Base-by-base conservation (phyloP, 2,113 vertebrate genomes). In the Conger conger region DNA sequence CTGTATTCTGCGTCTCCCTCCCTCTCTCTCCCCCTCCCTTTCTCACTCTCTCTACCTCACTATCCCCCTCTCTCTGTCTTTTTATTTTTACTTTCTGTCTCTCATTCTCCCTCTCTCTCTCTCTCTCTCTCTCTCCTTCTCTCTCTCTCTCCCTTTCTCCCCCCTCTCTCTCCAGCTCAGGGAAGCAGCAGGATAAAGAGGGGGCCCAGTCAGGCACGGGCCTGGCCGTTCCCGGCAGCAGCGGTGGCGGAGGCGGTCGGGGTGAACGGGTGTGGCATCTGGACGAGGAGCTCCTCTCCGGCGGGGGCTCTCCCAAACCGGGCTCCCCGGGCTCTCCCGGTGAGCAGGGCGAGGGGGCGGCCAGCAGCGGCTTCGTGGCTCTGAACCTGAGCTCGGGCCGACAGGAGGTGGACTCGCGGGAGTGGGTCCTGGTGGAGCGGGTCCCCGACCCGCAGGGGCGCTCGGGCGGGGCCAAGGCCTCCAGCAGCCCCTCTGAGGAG, bases 361-460 rank as follows among this genome's bases (percentile, higher is more conserved):
- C 93, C 87, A 98, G 95, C 93, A 98, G 97, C 87, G 97, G 96
- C 76, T 99, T 99, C 87, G 95, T 99, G 91, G 97, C 98, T 80
- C 95, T 99, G 83, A 99, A 99, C 89, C 91, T 99, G 91, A 99
- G 95, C 93, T 98, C 97, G 86, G 97, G 95, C 90, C 96, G 94
- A 90, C 97, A 98, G 87, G 98, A 99, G 35, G 86, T 96, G 86
- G 98, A 99, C 94, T 98, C 97, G 42, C 97, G 95, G 88, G 98
- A 99, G 87, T 99, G 98, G 98, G 98, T 99, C 79, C 96, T 99
- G 91, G 96, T 99, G 91, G 98, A 99, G 89, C 96, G 96, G 60
- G 96, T 97, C 63, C 93, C 91, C 77, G 96, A 97, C 84, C 93
- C 96, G 85, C 93, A 93, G 79, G 90, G 93, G 97, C 87, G 91